Evolutionary conservation across 2,797 vertebrate genomes (phyloP).

Genomic region (Melanotaenia pygmaea): DNA sequence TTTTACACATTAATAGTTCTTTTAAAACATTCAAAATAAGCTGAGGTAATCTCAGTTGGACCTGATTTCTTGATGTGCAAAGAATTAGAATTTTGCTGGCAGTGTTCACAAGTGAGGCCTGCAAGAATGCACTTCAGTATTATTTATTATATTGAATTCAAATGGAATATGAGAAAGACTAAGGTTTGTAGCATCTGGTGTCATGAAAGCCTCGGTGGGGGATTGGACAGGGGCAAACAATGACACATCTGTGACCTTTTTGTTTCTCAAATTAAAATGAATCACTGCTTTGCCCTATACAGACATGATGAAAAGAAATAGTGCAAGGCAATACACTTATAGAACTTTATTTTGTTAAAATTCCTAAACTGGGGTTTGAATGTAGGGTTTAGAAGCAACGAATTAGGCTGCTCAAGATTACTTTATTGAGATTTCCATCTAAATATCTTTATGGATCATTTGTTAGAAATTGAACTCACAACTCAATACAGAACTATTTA

Average conservation of each 20-base stretch:
- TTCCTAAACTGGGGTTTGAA: conserved; percentile 18
- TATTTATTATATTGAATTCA: conserved; percentile 1
- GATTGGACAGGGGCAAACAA: conserved; percentile 58
- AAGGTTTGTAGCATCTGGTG: conserved; percentile 44
- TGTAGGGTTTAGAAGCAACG: background rate
- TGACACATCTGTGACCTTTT: conserved; percentile 79
- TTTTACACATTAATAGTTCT: conserved; percentile 4
- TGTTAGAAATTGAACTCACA: conserved; percentile 13
- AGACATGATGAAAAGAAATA: conserved; percentile 53
- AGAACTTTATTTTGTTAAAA: conserved; percentile 38
- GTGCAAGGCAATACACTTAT: conserved; percentile 12
- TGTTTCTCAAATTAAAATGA: conserved; percentile 58
- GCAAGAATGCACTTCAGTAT: conserved; percentile 1
- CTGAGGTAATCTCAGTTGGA: conserved; percentile 13
- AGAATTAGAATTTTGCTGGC: background rate
- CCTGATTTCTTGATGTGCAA: background rate
- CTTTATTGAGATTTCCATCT: conserved; percentile 24
- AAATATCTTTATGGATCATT: conserved; percentile 22
- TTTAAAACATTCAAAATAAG: background rate
- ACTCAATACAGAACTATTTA: conserved; percentile 16
- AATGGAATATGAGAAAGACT: conserved; percentile 9
- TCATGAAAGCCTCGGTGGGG: conserved; percentile 55
- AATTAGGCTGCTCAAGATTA: conserved; percentile 21
- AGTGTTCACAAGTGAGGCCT: conserved; percentile 23
- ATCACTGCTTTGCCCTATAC: conserved; percentile 34